A percentile compares a stretch with the other conserved stretches of the same genome.
Evolutionary conservation across 2,888 invertebrate genomes (phyloP).

Genomic region (Rhorus exstirpatorius): DNA sequence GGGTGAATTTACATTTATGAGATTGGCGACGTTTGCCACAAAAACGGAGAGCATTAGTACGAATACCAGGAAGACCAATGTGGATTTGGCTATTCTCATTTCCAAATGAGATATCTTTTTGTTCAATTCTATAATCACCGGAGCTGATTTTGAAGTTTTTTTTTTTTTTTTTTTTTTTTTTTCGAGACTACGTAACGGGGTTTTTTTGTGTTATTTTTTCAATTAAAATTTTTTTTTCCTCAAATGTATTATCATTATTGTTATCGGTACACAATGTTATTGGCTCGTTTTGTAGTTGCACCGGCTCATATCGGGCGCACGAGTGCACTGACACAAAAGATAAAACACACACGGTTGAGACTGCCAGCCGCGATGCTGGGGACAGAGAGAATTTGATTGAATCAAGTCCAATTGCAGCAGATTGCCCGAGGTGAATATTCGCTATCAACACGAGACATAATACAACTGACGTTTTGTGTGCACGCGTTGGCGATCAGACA

Average conservation of each 20-base stretch:
- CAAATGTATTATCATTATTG: neutral
- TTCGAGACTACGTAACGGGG: neutral
- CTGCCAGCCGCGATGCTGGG: too few relatives aligned
- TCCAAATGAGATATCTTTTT: constrained; percentile 63
- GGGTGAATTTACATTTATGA: constrained; percentile 88
- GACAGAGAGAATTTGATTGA: constrained; percentile 23
- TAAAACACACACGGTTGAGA: neutral
- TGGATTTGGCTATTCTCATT: constrained; percentile 90
- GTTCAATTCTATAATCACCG: neutral
- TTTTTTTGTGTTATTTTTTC: neutral
- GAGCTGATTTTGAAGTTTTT: neutral
- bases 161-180: neutral
- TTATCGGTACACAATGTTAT: neutral
- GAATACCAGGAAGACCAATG: constrained; percentile 88
- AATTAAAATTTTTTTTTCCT: neutral
- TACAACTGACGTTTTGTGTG: too few relatives aligned
- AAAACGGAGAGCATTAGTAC: constrained; percentile 90
- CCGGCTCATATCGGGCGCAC: constrained; percentile 1
- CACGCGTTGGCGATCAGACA: too few relatives aligned
- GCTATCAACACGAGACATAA: constrained; percentile 56
- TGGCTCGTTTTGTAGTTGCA: neutral
- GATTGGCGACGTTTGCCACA: constrained; percentile 90
- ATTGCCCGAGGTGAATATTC: constrained; percentile 40
- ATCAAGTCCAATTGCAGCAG: constrained; percentile 62
- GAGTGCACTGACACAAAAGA: neutral